Evolutionary conservation across 2,797 vertebrate species (phyloP).

Genomic region (Pelobates cultripes): DNA sequence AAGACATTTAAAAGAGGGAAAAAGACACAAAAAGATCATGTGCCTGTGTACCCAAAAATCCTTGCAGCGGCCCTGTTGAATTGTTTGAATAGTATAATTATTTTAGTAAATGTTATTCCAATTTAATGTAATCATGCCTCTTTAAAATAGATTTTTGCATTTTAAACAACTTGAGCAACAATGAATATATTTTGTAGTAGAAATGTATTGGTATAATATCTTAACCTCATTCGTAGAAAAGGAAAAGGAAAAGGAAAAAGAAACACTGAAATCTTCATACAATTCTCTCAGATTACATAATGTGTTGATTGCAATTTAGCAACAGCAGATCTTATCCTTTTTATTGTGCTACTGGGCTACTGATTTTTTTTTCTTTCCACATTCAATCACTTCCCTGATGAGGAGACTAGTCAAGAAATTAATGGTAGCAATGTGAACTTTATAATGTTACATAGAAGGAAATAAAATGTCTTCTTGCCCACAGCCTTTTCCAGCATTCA

Average conservation of each 20-base stretch:
- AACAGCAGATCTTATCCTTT: background rate
- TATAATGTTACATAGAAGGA: background rate
- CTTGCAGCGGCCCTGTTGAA: too few relatives aligned
- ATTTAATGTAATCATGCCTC: too few relatives aligned
- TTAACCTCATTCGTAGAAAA: slow-evolving; percentile 19
- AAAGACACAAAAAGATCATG: too few relatives aligned
- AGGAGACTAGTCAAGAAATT: background rate
- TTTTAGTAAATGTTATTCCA: too few relatives aligned
- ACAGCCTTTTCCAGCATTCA: too few relatives aligned
- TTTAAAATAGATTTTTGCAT: background rate
- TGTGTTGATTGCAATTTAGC: slow-evolving; percentile 24
- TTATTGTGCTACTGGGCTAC: too few relatives aligned
- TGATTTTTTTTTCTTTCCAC: background rate
- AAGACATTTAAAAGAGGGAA: too few relatives aligned
- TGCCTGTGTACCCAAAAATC: too few relatives aligned
- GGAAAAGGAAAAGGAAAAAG: background rate
- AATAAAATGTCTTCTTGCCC: too few relatives aligned
- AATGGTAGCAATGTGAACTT: background rate
- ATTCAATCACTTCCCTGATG: background rate
- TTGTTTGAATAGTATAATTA: too few relatives aligned
- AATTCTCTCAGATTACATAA: background rate
- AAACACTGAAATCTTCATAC: slow-evolving; percentile 6
- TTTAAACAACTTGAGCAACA: background rate
- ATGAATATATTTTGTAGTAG: background rate
- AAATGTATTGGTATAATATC: slow-evolving; percentile 1